A percentile compares a stretch with the other conserved stretches of the same genome.
Conservation (phyloP, 2,888 invertebrate species). For the Pammene fasciana region DNA sequence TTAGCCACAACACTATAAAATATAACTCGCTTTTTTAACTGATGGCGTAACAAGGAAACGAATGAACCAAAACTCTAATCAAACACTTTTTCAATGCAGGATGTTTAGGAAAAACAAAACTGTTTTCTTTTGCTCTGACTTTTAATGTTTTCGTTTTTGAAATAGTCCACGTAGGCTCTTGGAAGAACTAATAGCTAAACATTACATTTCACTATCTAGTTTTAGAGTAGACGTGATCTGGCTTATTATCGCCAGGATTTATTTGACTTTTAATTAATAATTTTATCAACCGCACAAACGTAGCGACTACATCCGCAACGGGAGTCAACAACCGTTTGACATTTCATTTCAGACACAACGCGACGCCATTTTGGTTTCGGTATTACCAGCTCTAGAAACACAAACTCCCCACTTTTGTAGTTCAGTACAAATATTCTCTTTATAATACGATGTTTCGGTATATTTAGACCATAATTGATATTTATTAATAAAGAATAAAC, state of each 20-base stretch:
- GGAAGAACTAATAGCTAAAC: neutral
- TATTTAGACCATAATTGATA: no score
- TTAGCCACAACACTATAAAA: conserved; percentile 2
- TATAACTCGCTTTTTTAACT: conserved; percentile 3
- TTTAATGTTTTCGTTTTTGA: conserved; percentile 36
- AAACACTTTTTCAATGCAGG: conserved; percentile 36
- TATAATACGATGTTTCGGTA: no score
- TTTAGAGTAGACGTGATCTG: neutral
- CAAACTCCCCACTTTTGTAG: conserved; percentile 14
- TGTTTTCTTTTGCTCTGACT: conserved; percentile 36
- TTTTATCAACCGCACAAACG: conserved; percentile 11
- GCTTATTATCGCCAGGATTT: conserved; percentile 12
- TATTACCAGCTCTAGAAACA: neutral
- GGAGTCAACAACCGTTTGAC: conserved; percentile 80
- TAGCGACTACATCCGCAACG: conserved; percentile 49
- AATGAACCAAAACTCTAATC: conserved; percentile 20
- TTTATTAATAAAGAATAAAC: no score
- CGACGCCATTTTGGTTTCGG: conserved; percentile 42
- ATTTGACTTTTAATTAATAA: conserved; percentile 20
- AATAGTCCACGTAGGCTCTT: conserved; percentile 22
- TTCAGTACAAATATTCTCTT: neutral
- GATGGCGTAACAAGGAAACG: conserved; percentile 16
- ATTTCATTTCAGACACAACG: conserved; percentile 51
- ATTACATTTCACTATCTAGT: neutral
- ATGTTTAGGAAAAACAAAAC: conserved; percentile 54